Base-by-base conservation (phyloP, 2,797 vertebrate species). In the Phrynocephalus guinanensis region DNA sequence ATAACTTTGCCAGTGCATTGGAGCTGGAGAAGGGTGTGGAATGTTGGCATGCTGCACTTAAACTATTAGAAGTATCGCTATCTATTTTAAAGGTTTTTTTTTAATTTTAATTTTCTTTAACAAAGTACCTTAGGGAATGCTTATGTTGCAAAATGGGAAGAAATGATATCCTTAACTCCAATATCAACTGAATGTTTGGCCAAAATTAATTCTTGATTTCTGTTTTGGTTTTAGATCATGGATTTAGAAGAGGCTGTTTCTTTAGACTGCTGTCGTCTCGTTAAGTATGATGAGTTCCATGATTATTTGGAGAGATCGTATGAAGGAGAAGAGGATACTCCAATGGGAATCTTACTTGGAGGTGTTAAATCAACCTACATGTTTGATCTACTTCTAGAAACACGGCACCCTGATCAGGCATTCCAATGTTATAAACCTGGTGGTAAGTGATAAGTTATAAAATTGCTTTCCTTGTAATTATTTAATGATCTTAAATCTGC, bases 251-350 rank as follows among this genome's bases (percentile, higher is more conserved):
- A 97, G 5, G 92, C 97, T 0, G 95, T 98, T 91, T 94, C 98
- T 30, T 93, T 98, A 91, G 98, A 99, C 92, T 99, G 98, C 93
- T 99, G 99, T 94, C 98, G 99, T 81, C 96, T 99, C 92, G 98
- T 99, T 87, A 99, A 99, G 88, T 99, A 99, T 0, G 99, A 99
- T 38, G 99, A 99, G 96, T 99, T 99, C 93, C 99, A 99, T 0
- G 99, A 99, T 96, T 99, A 99, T 94, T 96, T 99, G 92, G 99
- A 99, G 89, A 97, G 98, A 75, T 99, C 99, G 0, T 99, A 99
- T 0, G 99, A 99, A 95, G 98, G 98, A 1, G 98, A 99, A 86
- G 99, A 99, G 94, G 98, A 99, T 91, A 99, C 98, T 3, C 98
- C 98, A 0, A 99, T 99, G 98, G 99, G 99, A 50, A 95, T 98